Base-by-base conservation (phyloP, 1,140 invertebrate species). In the Papilio aristodemus region DNA sequence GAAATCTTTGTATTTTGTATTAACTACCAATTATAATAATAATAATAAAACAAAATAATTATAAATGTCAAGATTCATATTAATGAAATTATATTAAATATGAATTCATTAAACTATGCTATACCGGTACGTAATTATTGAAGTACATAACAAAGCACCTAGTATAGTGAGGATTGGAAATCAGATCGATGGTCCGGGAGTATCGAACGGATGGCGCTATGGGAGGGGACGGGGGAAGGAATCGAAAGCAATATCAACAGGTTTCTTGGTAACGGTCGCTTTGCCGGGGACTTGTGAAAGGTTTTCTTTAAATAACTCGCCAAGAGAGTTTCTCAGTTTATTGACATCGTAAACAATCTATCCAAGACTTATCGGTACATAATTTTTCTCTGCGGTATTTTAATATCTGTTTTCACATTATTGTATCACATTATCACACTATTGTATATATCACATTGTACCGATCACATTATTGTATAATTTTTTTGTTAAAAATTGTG, bases 241-340 rank as follows among this genome's bases (percentile, higher is more conserved):
- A 37, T 60, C 58, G 32, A 60, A 60, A 60, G 58, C 32, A 60
- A 37, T 60, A 60, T 71, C 70, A 71, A 71, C 70, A 71, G 66
- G 70, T 71, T 43, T 58, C 68, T 69, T 73, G 70, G 71, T 67
- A 73, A 73, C 68, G 50, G 71, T 57, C 32, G 25, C 62, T 57
- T 54, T 37, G 62, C 50, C 50, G 36, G 54, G n/a, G 69, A 58
- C 27, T 59, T 13, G 32, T 38, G 27, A 62, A 62, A 62, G 32
- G 59, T 62, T 62, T 62, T 62, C 59, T 62, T 38, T 62, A 36
- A 62, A 62, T 62, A 38, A 62, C 59, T 62, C 36, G 59, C 59
- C 38, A 13, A 19, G 32, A 38, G 32, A 38, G 27, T 62, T 38
- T 38, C 14, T 19, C 59, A 32, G 1, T 38, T 38, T 62, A 62